phyloP scores from a whole-genome alignment of 2,888 invertebrate genomes.

The Polyommatus icarus region DNA sequence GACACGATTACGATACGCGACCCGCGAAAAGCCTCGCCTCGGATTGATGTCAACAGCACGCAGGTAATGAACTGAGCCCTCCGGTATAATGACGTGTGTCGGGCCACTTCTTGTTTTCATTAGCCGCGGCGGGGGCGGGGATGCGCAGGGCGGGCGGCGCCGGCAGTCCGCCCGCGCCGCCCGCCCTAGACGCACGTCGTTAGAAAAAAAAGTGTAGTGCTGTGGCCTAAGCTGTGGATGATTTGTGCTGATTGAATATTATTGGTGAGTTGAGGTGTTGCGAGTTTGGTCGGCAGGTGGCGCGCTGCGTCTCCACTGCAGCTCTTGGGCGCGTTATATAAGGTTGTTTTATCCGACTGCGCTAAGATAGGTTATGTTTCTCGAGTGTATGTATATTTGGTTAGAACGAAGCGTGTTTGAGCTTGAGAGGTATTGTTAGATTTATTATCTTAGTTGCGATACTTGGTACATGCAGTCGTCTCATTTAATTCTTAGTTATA shows the following conservation, averaged over 20 bases:
- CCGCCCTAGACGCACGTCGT: constrained; percentile 49
- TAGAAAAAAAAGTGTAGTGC: constrained; percentile 19
- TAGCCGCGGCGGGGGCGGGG: constrained; percentile 48
- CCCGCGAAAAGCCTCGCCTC: constrained; percentile 1
- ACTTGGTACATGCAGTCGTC: no score
- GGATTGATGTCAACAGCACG: constrained; percentile 20
- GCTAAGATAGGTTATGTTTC: neutral
- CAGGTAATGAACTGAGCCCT: constrained; percentile 25
- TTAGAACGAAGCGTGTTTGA: neutral
- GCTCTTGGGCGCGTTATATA: constrained; percentile 45
- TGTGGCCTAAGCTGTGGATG: constrained; percentile 23
- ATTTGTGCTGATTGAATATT: constrained; percentile 34
- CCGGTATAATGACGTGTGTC: constrained; percentile 19
- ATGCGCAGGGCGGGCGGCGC: constrained; percentile 39
- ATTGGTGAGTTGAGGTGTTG: constrained; percentile 22
- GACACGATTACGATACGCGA: constrained; percentile 14
- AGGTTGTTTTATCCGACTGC: neutral
- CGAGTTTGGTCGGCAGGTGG: constrained; percentile 52
- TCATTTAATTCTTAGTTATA: no score
- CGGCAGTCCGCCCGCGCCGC: constrained; percentile 60
- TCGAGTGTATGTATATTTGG: neutral
- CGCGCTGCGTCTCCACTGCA: constrained; percentile 69
- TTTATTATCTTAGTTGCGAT: no score
- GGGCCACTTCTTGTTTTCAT: constrained; percentile 29
- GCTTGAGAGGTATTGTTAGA: no score